Evolutionary conservation across 2,888 invertebrate genomes (phyloP).

Genomic region (Drosophila cracens): DNA sequence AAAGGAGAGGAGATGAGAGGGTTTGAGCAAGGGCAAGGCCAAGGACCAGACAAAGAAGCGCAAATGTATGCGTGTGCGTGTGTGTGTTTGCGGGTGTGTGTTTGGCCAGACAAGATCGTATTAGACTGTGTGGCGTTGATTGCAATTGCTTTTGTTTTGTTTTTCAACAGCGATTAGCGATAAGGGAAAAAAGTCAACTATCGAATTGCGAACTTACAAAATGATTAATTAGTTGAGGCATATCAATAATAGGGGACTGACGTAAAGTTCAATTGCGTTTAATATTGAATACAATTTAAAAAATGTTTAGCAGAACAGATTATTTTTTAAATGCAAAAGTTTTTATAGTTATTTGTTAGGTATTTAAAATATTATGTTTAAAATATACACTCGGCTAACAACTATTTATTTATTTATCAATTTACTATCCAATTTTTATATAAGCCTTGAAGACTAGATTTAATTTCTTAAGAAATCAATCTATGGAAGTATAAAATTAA

Average conservation of each 20-base stretch:
- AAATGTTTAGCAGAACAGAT: neutral
- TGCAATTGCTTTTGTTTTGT: constrained; percentile 28
- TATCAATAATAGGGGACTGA: neutral
- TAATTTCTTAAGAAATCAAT: neutral
- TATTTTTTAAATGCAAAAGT: neutral
- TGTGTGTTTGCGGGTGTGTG: constrained; percentile 7
- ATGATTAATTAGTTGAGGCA: constrained; percentile 2
- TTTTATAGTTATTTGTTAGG: neutral
- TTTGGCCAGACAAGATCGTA: constrained; percentile 51
- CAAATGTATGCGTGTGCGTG: neutral
- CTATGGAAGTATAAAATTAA: neutral
- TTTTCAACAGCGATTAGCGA: constrained; percentile 19
- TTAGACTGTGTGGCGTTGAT: constrained; percentile 51
- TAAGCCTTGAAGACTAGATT: neutral
- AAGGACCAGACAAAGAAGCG: constrained; percentile 72
- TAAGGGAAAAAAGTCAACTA: neutral
- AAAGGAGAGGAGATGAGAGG: neutral
- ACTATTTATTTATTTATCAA: neutral
- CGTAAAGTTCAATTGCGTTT: neutral
- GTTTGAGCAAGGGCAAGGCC: constrained; percentile 56
- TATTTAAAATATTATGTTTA: neutral
- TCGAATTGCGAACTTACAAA: neutral
- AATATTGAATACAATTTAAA: neutral
- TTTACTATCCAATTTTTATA: neutral
- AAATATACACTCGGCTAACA: neutral